Evolutionary conservation across 2,113 vertebrate species (phyloP), one percentile per base, ranked within the genome.

Genomic region (Hemichromis elongatus): DNA sequence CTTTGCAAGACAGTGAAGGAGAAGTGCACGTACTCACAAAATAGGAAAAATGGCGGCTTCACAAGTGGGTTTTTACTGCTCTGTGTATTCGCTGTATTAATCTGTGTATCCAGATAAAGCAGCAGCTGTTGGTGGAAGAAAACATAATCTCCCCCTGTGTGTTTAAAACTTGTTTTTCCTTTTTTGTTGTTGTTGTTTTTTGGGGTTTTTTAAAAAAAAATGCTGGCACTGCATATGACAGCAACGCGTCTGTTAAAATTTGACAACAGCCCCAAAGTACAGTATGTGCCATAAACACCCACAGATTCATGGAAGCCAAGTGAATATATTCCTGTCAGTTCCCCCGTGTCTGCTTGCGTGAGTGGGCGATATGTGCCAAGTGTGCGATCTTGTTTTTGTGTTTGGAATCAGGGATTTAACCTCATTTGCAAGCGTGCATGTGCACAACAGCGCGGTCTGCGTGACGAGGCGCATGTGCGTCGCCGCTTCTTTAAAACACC

Each of bases 391-490:
- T 87, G 77, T 83, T 85, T 86, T 88, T 33, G 9, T 37, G 52
- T 81, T 80, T 80, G 35, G 55, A 86, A 88, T 75, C 40, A 77
- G 37, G 89, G 82, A 86, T 90, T 91, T 84, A 88, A 88, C 89
- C 90, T 91, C 66, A 87, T 90, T 92, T 83, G 79, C 61, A 55
- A 81, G 59, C 77, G 81, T 81, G 55, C 50, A 52, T 53, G 68
- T 86, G 35, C 80, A 28, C 52, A 16, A 18, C 7, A 42, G 75
- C 56, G 12, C 5, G 8, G 16, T 9, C 52, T 63, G 19, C 37
- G 14, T 45, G 56, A 56, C 3, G 11, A 77, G 47, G 50, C 52
- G 19, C 19, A 26, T 42, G 87, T 86, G 61, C 45, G 8, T 79
- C 7, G 12, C 52, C 4, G 2, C 30, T 4, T 91, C 81, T 88